phyloP scores from a whole-genome alignment of 2,797 vertebrate genomes.

The Arremon brunneinucha region DNA sequence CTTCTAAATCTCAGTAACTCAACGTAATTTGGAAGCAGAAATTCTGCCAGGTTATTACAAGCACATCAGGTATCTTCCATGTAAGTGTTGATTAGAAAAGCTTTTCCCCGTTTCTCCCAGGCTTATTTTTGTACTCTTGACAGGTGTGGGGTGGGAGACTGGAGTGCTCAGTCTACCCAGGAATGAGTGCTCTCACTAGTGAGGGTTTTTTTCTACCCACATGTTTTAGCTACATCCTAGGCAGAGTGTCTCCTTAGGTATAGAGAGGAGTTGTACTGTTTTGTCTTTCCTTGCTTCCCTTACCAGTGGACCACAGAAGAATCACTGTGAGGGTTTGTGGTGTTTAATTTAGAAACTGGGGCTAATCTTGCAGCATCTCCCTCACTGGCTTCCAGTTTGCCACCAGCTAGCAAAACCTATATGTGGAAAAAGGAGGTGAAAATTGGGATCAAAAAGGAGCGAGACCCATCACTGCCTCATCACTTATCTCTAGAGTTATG shows the following conservation, averaged over 20 bases:
- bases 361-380: neutral
- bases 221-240: neutral
- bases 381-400: neutral
- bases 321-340: neutral
- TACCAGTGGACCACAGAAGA: neutral
- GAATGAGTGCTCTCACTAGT: neutral
- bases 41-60: slow-evolving; percentile 31
- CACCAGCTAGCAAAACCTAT: neutral
- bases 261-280: neutral
- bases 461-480: neutral
- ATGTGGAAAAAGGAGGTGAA: neutral
- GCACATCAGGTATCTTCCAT: slow-evolving; percentile 33
- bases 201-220: neutral
- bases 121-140: slow-evolving; percentile 17
- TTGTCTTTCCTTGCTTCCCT: neutral
- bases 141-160: slow-evolving; percentile 40
- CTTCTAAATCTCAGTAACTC: slow-evolving; percentile 25
- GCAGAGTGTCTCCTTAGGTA: neutral
- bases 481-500: neutral
- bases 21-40: slow-evolving; percentile 19
- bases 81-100: slow-evolving; percentile 8
- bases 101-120: neutral
- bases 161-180: neutral
- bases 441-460: neutral
- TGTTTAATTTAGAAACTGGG: neutral